These are phyloP conservation scores for Selenia dentaria DNA, from an alignment of 2,888 invertebrate species.

Conservation along the genomic window DNA sequence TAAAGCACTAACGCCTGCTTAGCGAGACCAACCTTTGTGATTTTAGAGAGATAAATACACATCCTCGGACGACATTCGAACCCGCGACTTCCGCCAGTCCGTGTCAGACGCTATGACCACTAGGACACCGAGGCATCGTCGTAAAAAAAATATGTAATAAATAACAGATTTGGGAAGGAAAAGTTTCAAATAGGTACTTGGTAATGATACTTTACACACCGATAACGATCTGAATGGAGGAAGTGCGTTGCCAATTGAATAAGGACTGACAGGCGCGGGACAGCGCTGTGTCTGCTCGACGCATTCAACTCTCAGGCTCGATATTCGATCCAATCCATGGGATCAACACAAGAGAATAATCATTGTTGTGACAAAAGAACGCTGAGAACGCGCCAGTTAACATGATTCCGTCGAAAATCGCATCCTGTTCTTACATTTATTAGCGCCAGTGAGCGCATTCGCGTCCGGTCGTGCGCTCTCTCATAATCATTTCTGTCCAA, in stretches of 20 bases:
- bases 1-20: too few species aligned
- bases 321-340: slow-evolving; percentile 69
- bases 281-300: slow-evolving; percentile 1
- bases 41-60: too few species aligned
- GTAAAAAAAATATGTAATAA: too few species aligned
- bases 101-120: too few species aligned
- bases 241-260: slow-evolving; percentile 59
- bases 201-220: too few species aligned
- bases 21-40: too few species aligned
- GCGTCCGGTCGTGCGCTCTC: slow-evolving; percentile 65
- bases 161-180: too few species aligned
- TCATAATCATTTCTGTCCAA: slow-evolving; percentile 79
- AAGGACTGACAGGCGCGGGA: slow-evolving; percentile 42
- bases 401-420: slow-evolving; percentile 75
- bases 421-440: slow-evolving; percentile 77
- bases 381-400: slow-evolving; percentile 70
- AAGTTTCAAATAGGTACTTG: too few species aligned
- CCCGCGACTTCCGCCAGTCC: too few species aligned
- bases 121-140: too few species aligned
- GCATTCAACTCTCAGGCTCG: slow-evolving; percentile 53
- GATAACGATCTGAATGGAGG: too few species aligned
- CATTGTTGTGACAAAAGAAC: slow-evolving; percentile 68
- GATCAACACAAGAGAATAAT: slow-evolving; percentile 48
- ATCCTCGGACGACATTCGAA: too few species aligned
- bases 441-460: slow-evolving; percentile 68